Base-by-base conservation (phyloP, 2,797 vertebrate species). In the Triplophysa yarkandensis region DNA sequence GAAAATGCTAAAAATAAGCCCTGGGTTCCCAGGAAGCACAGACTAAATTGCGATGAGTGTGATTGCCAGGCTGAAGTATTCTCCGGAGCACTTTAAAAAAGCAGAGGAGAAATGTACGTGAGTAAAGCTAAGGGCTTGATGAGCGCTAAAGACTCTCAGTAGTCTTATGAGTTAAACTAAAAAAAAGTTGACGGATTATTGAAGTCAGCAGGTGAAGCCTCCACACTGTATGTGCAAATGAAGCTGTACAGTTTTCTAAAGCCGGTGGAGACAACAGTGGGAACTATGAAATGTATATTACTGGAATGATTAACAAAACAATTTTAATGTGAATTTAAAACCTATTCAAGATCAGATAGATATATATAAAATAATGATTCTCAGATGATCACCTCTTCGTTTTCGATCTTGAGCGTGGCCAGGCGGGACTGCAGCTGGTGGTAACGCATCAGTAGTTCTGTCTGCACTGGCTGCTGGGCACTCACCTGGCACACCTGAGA, bases 351-450 rank as follows among this genome's bases (percentile, higher is more conserved):
- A n/a, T n/a, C n/a, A n/a, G n/a, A n/a, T n/a, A n/a, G n/a, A n/a
- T n/a, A n/a, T n/a, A n/a, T n/a, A n/a, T n/a, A n/a, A n/a, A n/a
- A n/a, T n/a, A n/a, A 48, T 61, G 7, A 52, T 41, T 67, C 41
- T 58, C 21, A 9, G 19, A n/a, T 34, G 13, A 1, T 93, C 85
- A 99, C 96, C 95, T 99, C 98, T 77, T 99, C 98, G 0, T 99
- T 99, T 88, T 99, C 98, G 64, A 99, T 99, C 92, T 94, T 97
- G 83, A 99, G 93, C 0, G 97, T 99, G 78, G 96, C 92, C 67
- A 99, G 91, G 57, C 98, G 94, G 0, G 97, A 98, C 89, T 99
- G 98, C 85, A 99, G 94, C 89, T 99, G 98, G 90, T 99, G 97
- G 89, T 96, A 94, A 34, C 98, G 91, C 95, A 98, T 95, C 78